Evolutionary conservation across 2,888 invertebrate genomes (phyloP).

Genomic region (Protophormia terraenovae): DNA sequence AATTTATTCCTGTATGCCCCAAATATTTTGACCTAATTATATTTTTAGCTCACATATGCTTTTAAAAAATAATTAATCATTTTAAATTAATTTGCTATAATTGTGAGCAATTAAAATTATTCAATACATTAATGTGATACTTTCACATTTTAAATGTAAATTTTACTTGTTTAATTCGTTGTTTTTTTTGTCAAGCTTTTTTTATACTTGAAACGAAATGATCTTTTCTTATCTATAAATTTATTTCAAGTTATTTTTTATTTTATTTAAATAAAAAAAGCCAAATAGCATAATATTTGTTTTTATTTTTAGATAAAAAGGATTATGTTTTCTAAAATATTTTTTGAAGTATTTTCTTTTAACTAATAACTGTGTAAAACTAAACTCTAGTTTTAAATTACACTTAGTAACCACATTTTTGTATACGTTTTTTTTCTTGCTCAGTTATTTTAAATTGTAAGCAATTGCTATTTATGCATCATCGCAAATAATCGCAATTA

Average conservation of each 20-base stretch:
- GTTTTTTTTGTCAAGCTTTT: not conserved
- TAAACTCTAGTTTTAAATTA: constrained; percentile 28
- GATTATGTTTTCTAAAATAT: not conserved
- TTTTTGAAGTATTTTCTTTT: not conserved
- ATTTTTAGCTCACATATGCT: not conserved
- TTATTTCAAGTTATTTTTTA: not conserved
- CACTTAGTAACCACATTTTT: constrained; percentile 44
- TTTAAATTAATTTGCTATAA: constrained; percentile 18
- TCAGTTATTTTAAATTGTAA: not conserved
- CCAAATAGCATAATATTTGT: too few relatives aligned
- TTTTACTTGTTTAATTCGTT: not conserved
- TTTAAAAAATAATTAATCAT: not conserved
- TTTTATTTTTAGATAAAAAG: not conserved
- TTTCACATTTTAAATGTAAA: not conserved
- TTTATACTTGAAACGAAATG: not conserved
- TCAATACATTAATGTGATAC: not conserved
- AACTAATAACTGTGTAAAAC: not conserved
- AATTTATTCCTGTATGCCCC: not conserved
- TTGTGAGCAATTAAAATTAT: not conserved
- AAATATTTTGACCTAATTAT: constrained; percentile 4
- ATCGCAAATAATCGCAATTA: constrained; percentile 39
- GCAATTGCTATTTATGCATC: constrained; percentile 34
- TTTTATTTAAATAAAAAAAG: not conserved
- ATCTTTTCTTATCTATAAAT: constrained; percentile 13
- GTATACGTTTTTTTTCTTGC: not conserved